Conservation (phyloP, 2,797 vertebrate genomes). For the Neopelma chrysocephalum region DNA sequence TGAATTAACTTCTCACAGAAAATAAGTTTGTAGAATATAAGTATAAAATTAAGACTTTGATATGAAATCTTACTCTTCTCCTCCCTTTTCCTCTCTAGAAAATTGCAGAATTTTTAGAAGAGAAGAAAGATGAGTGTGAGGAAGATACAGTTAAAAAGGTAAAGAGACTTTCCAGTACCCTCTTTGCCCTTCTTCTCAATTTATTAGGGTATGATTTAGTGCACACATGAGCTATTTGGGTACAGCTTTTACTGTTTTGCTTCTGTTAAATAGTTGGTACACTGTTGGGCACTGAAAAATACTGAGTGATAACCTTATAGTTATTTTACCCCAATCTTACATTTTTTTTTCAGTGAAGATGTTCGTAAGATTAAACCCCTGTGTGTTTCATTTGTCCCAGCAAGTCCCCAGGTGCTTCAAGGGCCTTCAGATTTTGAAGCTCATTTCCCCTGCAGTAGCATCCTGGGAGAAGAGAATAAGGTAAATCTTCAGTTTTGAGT, state of each 20-base stretch:
- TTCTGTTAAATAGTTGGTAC: neutral
- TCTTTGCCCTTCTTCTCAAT: neutral
- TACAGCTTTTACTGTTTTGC: neutral
- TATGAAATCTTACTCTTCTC: neutral
- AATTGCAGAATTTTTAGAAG: neutral
- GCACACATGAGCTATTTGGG: neutral
- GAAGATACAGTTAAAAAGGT: neutral
- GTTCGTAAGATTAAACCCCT: neutral
- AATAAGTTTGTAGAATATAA: slow-evolving; percentile 46
- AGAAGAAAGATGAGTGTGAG: neutral
- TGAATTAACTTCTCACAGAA: slow-evolving; percentile 72
- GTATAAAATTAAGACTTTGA: slow-evolving; percentile 19
- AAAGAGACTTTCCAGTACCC: neutral
- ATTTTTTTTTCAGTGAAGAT: neutral
- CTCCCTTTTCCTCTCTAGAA: neutral
- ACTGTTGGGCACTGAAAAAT: neutral
- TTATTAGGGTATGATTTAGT: neutral
- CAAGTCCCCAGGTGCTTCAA: neutral
- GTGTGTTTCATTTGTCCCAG: neutral
- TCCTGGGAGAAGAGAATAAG: neutral
- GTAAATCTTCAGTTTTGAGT: slow-evolving; percentile 20
- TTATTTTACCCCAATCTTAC: neutral
- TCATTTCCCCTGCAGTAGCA: slow-evolving; percentile 4
- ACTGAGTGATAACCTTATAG: neutral
- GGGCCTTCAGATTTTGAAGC: slow-evolving; percentile 11